Percentiles rank a stretch among this genome's conserved stretches.
phyloP scores from a whole-genome alignment of 2,797 vertebrate genomes.

The Sebastes paucispinis region DNA sequence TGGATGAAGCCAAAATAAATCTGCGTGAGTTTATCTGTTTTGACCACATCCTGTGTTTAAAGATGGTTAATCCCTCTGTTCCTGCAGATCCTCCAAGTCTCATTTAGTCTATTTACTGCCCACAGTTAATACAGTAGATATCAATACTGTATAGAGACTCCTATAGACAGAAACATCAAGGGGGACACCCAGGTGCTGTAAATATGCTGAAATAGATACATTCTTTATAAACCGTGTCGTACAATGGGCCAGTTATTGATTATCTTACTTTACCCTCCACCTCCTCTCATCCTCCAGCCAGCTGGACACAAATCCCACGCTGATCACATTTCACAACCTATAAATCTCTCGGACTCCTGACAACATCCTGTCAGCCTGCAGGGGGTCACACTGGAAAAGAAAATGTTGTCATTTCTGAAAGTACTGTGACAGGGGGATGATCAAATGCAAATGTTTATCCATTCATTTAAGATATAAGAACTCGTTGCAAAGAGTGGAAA shows the following conservation, averaged over 20 bases:
- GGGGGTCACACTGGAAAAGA: neutral
- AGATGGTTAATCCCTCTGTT: conserved; percentile 15
- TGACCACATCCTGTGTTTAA: conserved; percentile 31
- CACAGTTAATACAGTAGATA: neutral
- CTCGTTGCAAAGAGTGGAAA: neutral
- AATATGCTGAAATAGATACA: conserved; percentile 8
- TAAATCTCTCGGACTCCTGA: conserved; percentile 9
- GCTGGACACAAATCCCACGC: conserved; percentile 43
- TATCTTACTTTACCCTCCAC: neutral
- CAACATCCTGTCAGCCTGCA: conserved; percentile 10
- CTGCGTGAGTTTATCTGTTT: conserved; percentile 30
- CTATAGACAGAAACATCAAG: neutral
- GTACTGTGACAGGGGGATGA: neutral
- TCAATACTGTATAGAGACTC: neutral
- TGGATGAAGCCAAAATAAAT: conserved; percentile 30
- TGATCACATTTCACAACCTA: conserved; percentile 43
- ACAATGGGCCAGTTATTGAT: conserved; percentile 45
- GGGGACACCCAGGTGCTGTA: neutral
- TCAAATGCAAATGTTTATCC: neutral
- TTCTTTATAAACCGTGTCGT: neutral
- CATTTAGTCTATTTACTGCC: neutral
- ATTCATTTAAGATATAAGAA: neutral
- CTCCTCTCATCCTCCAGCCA: conserved; percentile 16
- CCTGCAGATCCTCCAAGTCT: conserved; percentile 21
- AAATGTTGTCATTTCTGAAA: neutral